Evolutionary conservation across 2,113 vertebrate genomes (phyloP).

Genomic region (Anser cygnoides): DNA sequence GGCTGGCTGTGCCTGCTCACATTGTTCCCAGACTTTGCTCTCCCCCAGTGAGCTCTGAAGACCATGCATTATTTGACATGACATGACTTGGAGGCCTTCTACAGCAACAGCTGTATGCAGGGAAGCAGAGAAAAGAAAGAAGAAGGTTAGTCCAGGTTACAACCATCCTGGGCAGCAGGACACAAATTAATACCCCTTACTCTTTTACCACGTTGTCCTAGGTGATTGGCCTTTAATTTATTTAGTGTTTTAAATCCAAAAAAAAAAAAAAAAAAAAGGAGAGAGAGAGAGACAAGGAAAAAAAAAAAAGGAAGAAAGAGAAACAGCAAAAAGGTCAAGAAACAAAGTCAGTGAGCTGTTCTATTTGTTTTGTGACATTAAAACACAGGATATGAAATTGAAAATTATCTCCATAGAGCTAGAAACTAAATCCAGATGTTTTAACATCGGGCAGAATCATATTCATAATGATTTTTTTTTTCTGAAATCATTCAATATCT

Average conservation of each 20-base stretch:
- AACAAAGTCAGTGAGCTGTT: neutral
- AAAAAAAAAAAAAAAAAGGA: neutral
- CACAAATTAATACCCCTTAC: neutral
- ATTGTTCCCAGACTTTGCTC: slow-evolving; percentile 61
- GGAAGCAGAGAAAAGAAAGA: neutral
- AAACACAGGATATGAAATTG: slow-evolving; percentile 22
- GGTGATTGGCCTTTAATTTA: neutral
- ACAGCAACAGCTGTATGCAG: neutral
- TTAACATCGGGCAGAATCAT: neutral
- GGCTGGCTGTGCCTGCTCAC: slow-evolving; percentile 58
- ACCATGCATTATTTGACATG: slow-evolving; percentile 63
- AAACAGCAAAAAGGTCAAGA: slow-evolving; percentile 20
- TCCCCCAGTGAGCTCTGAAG: slow-evolving; percentile 64
- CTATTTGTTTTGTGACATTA: slow-evolving; percentile 26
- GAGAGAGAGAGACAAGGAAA: too few relatives aligned
- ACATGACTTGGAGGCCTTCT: slow-evolving; percentile 41
- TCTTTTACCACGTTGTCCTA: neutral
- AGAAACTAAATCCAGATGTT: slow-evolving; percentile 29
- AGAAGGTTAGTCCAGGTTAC: neutral
- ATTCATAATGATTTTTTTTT: neutral
- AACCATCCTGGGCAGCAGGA: neutral
- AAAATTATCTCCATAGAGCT: neutral
- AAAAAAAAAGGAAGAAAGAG: neutral
- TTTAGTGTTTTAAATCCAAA: neutral
- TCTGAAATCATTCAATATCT: slow-evolving; percentile 16